These are phyloP conservation scores for Diarsia brunnea DNA, from an alignment of 2,888 invertebrate species.

Conservation along the genomic window DNA sequence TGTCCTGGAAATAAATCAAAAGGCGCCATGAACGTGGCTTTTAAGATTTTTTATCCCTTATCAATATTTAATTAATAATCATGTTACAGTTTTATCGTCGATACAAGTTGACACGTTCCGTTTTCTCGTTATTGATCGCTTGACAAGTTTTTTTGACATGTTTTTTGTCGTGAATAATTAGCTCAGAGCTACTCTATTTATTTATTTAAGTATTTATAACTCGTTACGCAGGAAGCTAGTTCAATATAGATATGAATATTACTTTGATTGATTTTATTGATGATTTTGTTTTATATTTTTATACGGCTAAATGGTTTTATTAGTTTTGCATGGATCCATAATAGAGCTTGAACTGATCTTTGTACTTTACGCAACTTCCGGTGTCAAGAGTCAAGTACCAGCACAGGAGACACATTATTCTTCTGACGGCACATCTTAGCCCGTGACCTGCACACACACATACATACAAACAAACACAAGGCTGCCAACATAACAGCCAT, in stretches of 20 bases:
- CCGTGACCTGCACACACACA: slow-evolving; percentile 34
- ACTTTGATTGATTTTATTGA: background rate
- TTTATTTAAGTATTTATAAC: slow-evolving; percentile 23
- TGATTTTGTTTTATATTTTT: background rate
- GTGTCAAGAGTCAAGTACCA: slow-evolving; percentile 24
- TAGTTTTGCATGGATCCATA: background rate
- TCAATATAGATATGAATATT: background rate
- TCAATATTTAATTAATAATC: slow-evolving; percentile 51
- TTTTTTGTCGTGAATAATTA: slow-evolving; percentile 49
- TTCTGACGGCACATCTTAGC: slow-evolving; percentile 10
- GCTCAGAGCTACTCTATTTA: slow-evolving; percentile 22
- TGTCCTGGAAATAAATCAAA: slow-evolving; percentile 4
- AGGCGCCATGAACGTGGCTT: slow-evolving; percentile 18
- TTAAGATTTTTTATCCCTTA: background rate
- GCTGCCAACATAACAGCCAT: slow-evolving; percentile 52
- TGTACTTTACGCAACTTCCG: slow-evolving; percentile 18
- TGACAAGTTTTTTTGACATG: slow-evolving; percentile 44
- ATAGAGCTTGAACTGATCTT: background rate
- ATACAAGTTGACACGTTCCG: slow-evolving; percentile 52
- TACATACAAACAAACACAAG: slow-evolving; percentile 45
- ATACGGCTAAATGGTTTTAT: background rate
- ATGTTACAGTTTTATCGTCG: slow-evolving; percentile 40
- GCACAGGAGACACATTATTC: background rate
- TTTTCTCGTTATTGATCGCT: slow-evolving; percentile 53
- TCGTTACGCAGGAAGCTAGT: slow-evolving; percentile 45